Evolutionary conservation across 1,140 invertebrate genomes (phyloP), one percentile per base, ranked within the genome.

Genomic region (Aradophagus sp.): DNA sequence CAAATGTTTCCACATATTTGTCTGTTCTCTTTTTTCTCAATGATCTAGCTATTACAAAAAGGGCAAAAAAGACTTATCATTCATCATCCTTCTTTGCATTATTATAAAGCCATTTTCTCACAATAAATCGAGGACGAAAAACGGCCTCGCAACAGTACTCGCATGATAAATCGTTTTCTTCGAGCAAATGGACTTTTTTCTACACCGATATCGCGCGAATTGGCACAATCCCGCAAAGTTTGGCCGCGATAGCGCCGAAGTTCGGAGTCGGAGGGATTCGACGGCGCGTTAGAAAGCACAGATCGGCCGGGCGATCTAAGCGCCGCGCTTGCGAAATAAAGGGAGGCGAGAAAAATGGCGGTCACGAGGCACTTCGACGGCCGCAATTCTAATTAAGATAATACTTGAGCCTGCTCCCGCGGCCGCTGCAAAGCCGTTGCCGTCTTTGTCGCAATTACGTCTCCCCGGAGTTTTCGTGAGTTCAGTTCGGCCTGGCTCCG

Each of bases 381-480:
- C 27, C 59, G 55, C 62, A 55, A 65, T 75, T 75, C 68, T 75
- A 71, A 75, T 75, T 75, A 68, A 72, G 68, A 72, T 75, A 69
- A 72, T 75, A 72, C 65, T 62, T 68, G 26, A 58, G 63, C 23
- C 13, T 39, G 55, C 56, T 67, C 29, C 13, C 52, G 45, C 20
- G 15, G 34, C 29, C 50, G 14, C 31, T 42, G 53, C 32, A 70
- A 68, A 67, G 41, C 56, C 67, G 38, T 36, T 20, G 44, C 44
- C 44, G 58, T 44, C 44, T 55, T 66, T 62, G 73, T 41, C 47
- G 65, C 63, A 76, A 73, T 78, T 75, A 75, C 72, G 74, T 76
- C 73, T 72, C 73, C 62, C 74, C 35, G 8, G 67, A 75, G 69
- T 69, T 72, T 70, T 50, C 55, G 67, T 39, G 61, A 76, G 68